A percentile compares a stretch with the other conserved stretches of the same genome.
phyloP scores from a whole-genome alignment of 2,888 invertebrate species.

The Cordylochernes scorpioides region DNA sequence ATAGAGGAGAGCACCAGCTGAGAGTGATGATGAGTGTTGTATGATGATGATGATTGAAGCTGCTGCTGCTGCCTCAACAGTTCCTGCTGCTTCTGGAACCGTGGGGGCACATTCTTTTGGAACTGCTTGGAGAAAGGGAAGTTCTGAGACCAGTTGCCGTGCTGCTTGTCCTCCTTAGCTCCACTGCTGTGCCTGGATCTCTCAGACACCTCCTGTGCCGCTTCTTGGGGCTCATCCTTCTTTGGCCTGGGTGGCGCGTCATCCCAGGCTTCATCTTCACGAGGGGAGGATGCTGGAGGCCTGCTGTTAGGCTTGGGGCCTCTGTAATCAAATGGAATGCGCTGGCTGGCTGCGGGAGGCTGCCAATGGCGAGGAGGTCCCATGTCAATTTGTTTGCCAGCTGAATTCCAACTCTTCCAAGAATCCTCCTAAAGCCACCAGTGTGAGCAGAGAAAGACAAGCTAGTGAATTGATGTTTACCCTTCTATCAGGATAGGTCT shows the following conservation, averaged over 20 bases:
- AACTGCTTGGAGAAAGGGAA: slow-evolving; percentile 23
- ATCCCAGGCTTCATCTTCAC: slow-evolving; percentile 15
- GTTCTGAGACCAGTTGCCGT: slow-evolving; percentile 14
- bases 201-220: slow-evolving; percentile 10
- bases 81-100: slow-evolving; percentile 46
- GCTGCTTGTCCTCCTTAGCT: slow-evolving; percentile 18
- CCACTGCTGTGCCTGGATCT: slow-evolving; percentile 18
- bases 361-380: no score
- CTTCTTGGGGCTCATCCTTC: no score
- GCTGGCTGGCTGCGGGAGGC: slow-evolving; percentile 9
- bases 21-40: not conserved
- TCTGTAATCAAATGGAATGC: slow-evolving; percentile 15
- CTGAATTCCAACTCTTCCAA: no score
- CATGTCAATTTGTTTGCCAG: no score
- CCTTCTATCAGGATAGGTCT: no score
- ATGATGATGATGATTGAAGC: slow-evolving; percentile 17
- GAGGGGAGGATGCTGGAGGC: slow-evolving; percentile 16
- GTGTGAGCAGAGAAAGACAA: no score
- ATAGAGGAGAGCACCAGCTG: no score
- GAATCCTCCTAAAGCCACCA: no score
- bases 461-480: no score
- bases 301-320: slow-evolving; percentile 13
- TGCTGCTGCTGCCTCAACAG: slow-evolving; percentile 15
- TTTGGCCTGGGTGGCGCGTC: no score
- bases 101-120: slow-evolving; percentile 55